Evolutionary conservation across 2,113 vertebrate genomes (phyloP), one percentile per base, ranked within the genome.

Genomic region (Cyprinodon tularosa): DNA sequence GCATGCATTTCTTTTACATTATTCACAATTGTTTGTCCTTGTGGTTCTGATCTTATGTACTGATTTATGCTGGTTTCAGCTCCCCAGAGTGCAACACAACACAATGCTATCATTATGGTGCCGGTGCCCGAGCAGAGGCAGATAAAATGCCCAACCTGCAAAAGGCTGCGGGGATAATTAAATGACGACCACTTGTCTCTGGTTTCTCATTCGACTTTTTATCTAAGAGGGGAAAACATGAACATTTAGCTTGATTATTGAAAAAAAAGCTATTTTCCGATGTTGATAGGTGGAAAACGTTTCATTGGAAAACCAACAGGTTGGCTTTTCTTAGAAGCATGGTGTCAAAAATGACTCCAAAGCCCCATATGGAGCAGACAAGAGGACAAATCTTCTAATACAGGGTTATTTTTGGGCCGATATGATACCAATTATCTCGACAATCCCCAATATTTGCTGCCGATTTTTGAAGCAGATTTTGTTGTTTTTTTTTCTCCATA

Each of bases 1-100:
- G 1, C 17, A 7, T 57, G 13, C 42, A 17, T 45, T 65, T 59
- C 40, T 63, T 73, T 62, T 40, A 76, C 59, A 4, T 15, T 64
- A 61, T 68, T 82, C 78, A 76, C 71, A 45, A 69, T 71, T 39
- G 70, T 48, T 62, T 14, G 71, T 72, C 68, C 69, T 71, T 71
- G 81, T 57, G 76, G 45, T 71, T 77, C 59, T 57, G 68, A 77
- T 74, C 69, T 76, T 65, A 39, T 4, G 6, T 66, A 45, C 50
- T 50, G 36, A 68, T 73, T 68, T 38, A 4, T 3, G 4, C 29
- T 2, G 38, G 67, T 40, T 12, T 8, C 74, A 13, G 59, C 64
- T 59, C 66, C 48, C 47, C 37, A 11, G 4, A 3, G 57, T 0
- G 3, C 9, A 22, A 14, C 68, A 83, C 82, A 22, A 14, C 69